Percentiles rank a stretch among this genome's conserved stretches.
phyloP scores from a whole-genome alignment of 2,113 vertebrate species.

The Amblyornis subalaris region DNA sequence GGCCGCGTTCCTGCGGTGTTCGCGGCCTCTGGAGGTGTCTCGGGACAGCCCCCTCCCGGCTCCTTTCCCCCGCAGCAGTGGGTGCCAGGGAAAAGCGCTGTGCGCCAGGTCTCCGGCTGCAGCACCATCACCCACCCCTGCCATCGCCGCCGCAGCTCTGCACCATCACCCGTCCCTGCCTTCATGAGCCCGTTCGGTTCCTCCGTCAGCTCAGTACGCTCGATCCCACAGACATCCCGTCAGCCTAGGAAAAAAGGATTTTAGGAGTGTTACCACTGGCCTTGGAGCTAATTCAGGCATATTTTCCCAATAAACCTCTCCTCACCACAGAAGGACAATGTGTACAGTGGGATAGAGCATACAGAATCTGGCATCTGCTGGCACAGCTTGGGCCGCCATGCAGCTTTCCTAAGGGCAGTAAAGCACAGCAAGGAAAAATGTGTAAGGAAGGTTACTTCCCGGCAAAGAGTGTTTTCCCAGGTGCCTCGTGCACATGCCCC shows the following conservation, averaged over 20 bases:
- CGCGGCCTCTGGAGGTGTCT: rapidly evolving
- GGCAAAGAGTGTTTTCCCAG: neutral
- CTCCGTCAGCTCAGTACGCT: rapidly evolving
- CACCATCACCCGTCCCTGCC: too few species aligned
- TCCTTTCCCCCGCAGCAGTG: neutral
- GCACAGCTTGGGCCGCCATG: neutral
- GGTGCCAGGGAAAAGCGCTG: neutral
- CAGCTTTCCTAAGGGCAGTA: neutral
- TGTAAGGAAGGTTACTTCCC: neutral
- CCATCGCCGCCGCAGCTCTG: neutral
- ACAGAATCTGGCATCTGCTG: neutral
- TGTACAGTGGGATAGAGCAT: rapidly evolving
- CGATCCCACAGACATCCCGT: rapidly evolving
- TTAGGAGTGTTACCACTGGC: neutral
- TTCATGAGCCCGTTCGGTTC: rapidly evolving
- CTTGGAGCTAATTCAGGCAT: neutral
- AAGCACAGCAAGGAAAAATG: neutral
- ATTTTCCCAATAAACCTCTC: neutral
- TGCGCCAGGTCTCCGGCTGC: neutral
- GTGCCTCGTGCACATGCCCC: rapidly evolving
- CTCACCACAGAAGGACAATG: rapidly evolving
- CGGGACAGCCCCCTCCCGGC: neutral
- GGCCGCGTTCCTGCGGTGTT: rapidly evolving
- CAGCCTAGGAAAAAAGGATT: neutral
- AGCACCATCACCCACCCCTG: rapidly evolving